Percentiles rank a stretch among this genome's conserved stretches.
Conservation (phyloP, 2,888 invertebrate species). For the Brenthis hecate region DNA sequence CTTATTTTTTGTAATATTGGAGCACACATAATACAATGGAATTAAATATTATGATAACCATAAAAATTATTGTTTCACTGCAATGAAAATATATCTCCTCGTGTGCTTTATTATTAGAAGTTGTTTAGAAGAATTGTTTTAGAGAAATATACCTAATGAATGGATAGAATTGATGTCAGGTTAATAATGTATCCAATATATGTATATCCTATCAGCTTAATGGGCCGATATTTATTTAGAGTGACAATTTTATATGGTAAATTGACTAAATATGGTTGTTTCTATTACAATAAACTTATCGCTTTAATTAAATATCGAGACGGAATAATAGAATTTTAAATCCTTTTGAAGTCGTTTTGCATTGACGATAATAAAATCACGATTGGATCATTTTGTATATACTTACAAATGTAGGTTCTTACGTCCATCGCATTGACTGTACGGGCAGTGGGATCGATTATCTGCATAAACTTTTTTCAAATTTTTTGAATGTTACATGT, state of each 20-base stretch:
- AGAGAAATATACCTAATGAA: slow-evolving; percentile 44
- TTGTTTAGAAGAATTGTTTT: slow-evolving; percentile 45
- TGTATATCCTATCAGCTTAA: slow-evolving; percentile 32
- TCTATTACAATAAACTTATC: slow-evolving; percentile 30
- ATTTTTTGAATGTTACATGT: slow-evolving; percentile 34
- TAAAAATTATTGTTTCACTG: slow-evolving; percentile 57
- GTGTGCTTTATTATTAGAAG: slow-evolving; percentile 54
- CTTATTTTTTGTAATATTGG: slow-evolving; percentile 28
- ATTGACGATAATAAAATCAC: slow-evolving; percentile 51
- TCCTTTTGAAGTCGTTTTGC: slow-evolving; percentile 39
- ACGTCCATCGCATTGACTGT: slow-evolving; percentile 53
- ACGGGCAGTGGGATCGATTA: slow-evolving; percentile 51
- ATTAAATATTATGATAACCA: slow-evolving; percentile 36
- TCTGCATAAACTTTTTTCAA: slow-evolving; percentile 37
- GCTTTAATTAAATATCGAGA: slow-evolving; percentile 26
- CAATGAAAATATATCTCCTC: slow-evolving; percentile 47
- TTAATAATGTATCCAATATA: slow-evolving; percentile 44
- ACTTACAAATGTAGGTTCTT: slow-evolving; percentile 50
- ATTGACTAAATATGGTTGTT: slow-evolving; percentile 20
- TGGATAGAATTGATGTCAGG: slow-evolving; percentile 48
- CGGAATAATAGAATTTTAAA: slow-evolving; percentile 25
- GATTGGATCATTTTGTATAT: slow-evolving; percentile 49
- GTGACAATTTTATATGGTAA: slow-evolving; percentile 21
- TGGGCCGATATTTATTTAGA: slow-evolving; percentile 32
- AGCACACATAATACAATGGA: slow-evolving; percentile 39